phyloP scores from a whole-genome alignment of 1,140 invertebrate genomes.

The Leptopilina clavipes region DNA sequence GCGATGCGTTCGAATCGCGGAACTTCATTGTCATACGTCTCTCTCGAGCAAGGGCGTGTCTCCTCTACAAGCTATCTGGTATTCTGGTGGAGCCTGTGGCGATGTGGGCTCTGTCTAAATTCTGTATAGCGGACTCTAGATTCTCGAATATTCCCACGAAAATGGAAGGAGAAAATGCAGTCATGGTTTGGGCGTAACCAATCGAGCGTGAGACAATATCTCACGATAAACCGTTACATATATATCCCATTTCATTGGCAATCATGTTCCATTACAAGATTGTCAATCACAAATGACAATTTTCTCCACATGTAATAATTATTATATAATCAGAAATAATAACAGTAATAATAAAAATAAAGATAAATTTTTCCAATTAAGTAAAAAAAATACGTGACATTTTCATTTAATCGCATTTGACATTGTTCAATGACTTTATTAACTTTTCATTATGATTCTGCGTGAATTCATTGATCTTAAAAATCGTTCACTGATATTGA shows the following conservation, averaged over 20 bases:
- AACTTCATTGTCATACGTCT: slow-evolving; percentile 41
- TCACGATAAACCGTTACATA: slow-evolving; percentile 10
- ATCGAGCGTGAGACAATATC: slow-evolving; percentile 22
- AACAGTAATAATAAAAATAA: no score
- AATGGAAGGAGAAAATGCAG: slow-evolving; percentile 32
- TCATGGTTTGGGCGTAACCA: slow-evolving; percentile 38
- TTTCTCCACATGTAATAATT: not conserved
- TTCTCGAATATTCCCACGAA: slow-evolving; percentile 54
- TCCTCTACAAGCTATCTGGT: slow-evolving; percentile 52
- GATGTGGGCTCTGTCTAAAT: slow-evolving; percentile 39
- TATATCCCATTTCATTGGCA: not conserved
- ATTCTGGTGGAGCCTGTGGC: slow-evolving; percentile 47
- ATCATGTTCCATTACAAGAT: slow-evolving; percentile 6
- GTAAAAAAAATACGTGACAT: no score
- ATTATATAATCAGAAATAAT: no score
- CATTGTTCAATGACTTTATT: no score
- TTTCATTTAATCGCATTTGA: no score
- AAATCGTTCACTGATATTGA: not conserved
- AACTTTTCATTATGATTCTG: no score
- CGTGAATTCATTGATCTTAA: no score
- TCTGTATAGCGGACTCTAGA: slow-evolving; percentile 50
- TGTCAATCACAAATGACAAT: not conserved
- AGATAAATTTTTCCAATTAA: no score
- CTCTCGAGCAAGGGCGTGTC: slow-evolving; percentile 23
- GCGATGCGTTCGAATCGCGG: slow-evolving; percentile 48